Evolutionary conservation across 2,113 vertebrate species (phyloP), one percentile per base, ranked within the genome.

Genomic region (Zapornia atra): DNA sequence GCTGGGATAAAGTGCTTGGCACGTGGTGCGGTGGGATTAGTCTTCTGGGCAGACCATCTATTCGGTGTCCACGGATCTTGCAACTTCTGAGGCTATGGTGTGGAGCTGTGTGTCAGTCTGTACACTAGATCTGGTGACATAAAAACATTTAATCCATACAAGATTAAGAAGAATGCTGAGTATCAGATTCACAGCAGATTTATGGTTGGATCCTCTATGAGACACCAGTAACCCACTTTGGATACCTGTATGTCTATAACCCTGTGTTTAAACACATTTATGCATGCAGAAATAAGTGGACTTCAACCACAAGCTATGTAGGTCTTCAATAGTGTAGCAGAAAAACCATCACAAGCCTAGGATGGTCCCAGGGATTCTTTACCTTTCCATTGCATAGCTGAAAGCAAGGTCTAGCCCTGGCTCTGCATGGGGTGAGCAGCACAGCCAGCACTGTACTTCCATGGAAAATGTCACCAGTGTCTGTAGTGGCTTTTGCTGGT

Each of bases 1-100:
- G 53, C 65, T 87, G 42, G 26, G 79, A 87, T 93, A 59, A 96
- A 82, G 78, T 83, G 38, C 70, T 88, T 94, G 70, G 73, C 64
- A 31, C 51, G 50, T 63, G 44, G 29, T 81, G 12, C 53, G 48
- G 33, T 17, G 46, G 56, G 57, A 76, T 91, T 83, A 66, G 63
- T 81, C 51, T 78, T 86, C 26, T 72, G 38, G 88, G 56, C 72
- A 87, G 42, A 66, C 36, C 12, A 22, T 69, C 40, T 57, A 8
- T 82, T 88, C 72, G 36, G 50, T 87, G 61, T 77, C 79, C 66
- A 28, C 21, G 24, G 26, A 63, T 88, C 69, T 87, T 66, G 36
- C 38, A 91, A 15, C 17, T 88, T 75, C 46, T 80, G 36, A 79
- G 24, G 33, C 48, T 56, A 1, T 44, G 14, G 53, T 1, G 3